Evolutionary conservation across 2,797 vertebrate species (phyloP), one percentile per base, ranked within the genome.

Genomic region (Acanthurus tractus): DNA sequence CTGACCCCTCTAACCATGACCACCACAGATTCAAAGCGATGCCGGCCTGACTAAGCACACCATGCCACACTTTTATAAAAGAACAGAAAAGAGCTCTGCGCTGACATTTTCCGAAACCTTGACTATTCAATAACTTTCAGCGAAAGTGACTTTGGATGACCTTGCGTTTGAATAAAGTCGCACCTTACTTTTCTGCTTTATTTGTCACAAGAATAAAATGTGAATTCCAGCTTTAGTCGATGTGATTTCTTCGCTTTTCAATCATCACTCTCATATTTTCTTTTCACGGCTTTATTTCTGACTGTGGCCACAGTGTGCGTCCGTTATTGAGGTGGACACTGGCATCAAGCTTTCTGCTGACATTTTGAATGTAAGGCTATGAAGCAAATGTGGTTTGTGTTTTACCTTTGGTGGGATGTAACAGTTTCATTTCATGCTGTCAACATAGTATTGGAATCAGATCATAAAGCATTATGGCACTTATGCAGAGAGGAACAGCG

Each of bases 391-490:
- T 61, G 56, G 49, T 65, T 82, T 82, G 65, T 76, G 56, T 84
- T 85, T 86, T 78, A 78, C 56, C 76, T 49, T 59, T 84, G 64
- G 72, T 76, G 81, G 72, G 82, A 81, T 76, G 78, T 84, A 84
- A 88, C 67, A 73, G 70, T 89, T 90, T 92, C 78, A 89, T 93
- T 93, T 93, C 87, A 93, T 89, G 88, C 84, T 83, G 78, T 92
- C 86, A 88, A 93, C 89, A 84, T 82, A 87, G 90, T 92, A 90
- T 88, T 80, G 82, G 82, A 88, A 81, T 86, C 86, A 85, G 86
- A 84, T 88, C 90, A 85, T 94, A 93, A 93, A 93, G 87, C 88
- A 92, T 93, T 85, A 92, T 86, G 81, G 88, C 70, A 79, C 86
- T 86, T 79, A 70, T 70, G 79, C 82, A 79, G 82, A 87, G 77